Base-by-base conservation (phyloP, 37 sponge, comb jelly and placozoan genomes). In the Mnemiopsis leidyi region DNA sequence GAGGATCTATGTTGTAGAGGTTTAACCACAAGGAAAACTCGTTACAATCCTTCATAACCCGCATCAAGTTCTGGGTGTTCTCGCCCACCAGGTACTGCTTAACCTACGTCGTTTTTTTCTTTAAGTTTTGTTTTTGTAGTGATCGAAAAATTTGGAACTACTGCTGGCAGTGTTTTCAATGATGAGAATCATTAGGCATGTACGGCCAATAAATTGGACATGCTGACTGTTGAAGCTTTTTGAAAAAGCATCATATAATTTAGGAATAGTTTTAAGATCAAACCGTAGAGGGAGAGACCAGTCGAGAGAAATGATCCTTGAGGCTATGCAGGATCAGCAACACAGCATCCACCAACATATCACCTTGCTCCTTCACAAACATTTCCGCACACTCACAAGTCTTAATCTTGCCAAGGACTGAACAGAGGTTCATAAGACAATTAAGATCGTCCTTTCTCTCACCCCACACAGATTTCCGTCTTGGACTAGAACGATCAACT, bases 1-100 rank as follows among this genome's bases (percentile, higher is more conserved):
- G 36, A 25, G 95, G 93, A 69, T 96, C 95, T 9, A 93, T 31
- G 21, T 40, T 32, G 92, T 94, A 95, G 77, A 95, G 39, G 83
- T 93, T 93, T 30, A 94, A 79, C 25, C 68, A 69, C 48, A 73
- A 24, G 61, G 90, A 85, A 13, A 85, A 39, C 9, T 85, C 61
- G 90, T 85, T 35, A 33, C 90, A 85, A 18, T 26, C 30, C 39
- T 13, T 18, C 48, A 85, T 35, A 18, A 85, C 3, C 25, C 5
- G 0, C 36, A 85, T 18, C 25, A 85, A 23, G 5, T 85, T 61
- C 0, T 36, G 26, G 21, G 7, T 40, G 38, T 85, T 40, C 90
- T 85, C 90, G 39, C 29, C 33, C 3, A 40, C 90, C 40, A 85
- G 28, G 36, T 40, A 85, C 24, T 85, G 90, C 29, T 85, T 85